These are phyloP conservation scores for Apostichopus leukothele DNA, from an alignment of 53 echinoderm and acorn worm genomes.

Conservation along the genomic window DNA sequence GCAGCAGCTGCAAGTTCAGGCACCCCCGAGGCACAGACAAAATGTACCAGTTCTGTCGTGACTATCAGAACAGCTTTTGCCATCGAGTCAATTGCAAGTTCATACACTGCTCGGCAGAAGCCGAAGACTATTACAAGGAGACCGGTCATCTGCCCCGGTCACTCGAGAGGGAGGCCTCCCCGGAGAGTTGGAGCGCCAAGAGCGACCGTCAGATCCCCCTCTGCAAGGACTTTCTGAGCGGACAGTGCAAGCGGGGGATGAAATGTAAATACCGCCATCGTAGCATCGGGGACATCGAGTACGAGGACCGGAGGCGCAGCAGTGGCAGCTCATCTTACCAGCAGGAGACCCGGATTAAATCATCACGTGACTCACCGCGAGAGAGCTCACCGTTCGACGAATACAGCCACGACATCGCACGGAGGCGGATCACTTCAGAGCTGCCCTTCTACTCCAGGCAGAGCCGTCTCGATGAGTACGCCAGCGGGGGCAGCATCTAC, in stretches of 20 bases:
- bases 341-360: conserved; percentile 20
- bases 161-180: conserved; percentile 55
- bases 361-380: conserved; percentile 8
- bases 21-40: conserved; percentile 68
- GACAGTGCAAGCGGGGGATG: conserved; percentile 75
- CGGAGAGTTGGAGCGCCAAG: conserved; percentile 17
- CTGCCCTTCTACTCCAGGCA: conserved; percentile 18
- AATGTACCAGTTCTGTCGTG: conserved; percentile 79
- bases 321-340: background rate
- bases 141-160: conserved; percentile 85
- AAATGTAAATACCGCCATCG: conserved; percentile 89
- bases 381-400: conserved; percentile 39
- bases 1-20: conserved; percentile 87
- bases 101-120: conserved; percentile 83
- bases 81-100: conserved; percentile 77
- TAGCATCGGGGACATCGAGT: conserved; percentile 87
- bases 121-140: conserved; percentile 88
- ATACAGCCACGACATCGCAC: conserved; percentile 69
- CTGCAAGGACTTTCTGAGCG: conserved; percentile 84
- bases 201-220: conserved; percentile 74
- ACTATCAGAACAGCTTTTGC: conserved; percentile 90
- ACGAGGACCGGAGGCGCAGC: conserved; percentile 64
- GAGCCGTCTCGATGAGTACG: conserved; percentile 32
- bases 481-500: conserved; percentile 19
- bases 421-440: conserved; percentile 54